These are phyloP conservation scores for Tricholauxania praeusta DNA, from an alignment of 2,888 invertebrate genomes.

Conservation along the genomic window DNA sequence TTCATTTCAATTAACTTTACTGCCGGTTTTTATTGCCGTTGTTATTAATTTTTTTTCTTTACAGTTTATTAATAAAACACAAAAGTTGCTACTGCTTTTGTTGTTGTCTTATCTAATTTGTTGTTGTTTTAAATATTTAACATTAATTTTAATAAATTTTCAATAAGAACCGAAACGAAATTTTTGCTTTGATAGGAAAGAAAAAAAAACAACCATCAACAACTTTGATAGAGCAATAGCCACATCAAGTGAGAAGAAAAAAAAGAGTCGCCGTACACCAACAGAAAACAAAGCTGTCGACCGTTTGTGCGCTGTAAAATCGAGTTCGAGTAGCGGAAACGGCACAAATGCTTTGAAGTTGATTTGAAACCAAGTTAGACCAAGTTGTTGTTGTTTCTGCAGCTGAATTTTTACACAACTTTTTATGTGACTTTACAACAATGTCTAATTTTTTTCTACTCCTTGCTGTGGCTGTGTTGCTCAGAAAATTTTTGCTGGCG, in stretches of 20 bases:
- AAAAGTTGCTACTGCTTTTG: too few relatives aligned
- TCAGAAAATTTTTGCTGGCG: background rate
- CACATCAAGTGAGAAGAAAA: background rate
- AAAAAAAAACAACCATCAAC: background rate
- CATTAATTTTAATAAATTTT: too few relatives aligned
- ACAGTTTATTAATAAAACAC: too few relatives aligned
- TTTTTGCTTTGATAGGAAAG: too few relatives aligned
- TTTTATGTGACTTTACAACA: constrained; percentile 18
- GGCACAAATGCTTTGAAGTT: constrained; percentile 37
- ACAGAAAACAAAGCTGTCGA: background rate
- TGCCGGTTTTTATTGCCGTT: constrained; percentile 25
- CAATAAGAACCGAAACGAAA: too few relatives aligned
- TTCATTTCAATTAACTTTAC: too few relatives aligned
- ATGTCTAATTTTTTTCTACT: constrained; percentile 6
- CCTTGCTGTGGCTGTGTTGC: background rate
- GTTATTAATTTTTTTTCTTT: background rate
- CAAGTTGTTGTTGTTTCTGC: constrained; percentile 8
- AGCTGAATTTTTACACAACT: constrained; percentile 11
- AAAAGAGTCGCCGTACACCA: background rate
- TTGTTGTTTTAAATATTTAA: too few relatives aligned
- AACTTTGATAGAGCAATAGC: too few relatives aligned
- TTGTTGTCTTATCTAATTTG: too few relatives aligned
- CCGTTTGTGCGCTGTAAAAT: background rate
- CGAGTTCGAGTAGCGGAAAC: constrained; percentile 33
- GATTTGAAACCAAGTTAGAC: background rate